These are phyloP conservation scores for Tachuris rubrigastra DNA, from an alignment of 2,113 vertebrate genomes.

Conservation along the genomic window DNA sequence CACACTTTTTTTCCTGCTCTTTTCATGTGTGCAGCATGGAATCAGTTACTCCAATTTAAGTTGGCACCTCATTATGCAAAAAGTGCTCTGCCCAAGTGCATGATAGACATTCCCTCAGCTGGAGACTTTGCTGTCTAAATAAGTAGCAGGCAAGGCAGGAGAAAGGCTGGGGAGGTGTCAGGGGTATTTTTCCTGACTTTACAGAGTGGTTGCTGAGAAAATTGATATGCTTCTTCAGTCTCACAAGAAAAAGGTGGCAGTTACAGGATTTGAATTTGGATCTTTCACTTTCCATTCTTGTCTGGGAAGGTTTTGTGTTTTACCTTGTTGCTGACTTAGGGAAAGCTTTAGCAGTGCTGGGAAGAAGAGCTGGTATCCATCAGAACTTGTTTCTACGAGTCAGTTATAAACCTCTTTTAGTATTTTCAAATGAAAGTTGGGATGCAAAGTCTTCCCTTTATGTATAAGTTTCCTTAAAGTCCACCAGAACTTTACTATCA, in stretches of 20 bases:
- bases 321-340: not conserved
- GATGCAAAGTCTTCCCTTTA: not conserved
- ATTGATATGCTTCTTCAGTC: not conserved
- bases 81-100: not conserved
- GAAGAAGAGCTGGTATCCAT: not conserved
- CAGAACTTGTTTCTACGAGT: not conserved
- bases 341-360: not conserved
- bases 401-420: not conserved
- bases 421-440: not conserved
- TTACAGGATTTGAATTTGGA: not conserved
- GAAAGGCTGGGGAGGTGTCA: not conserved
- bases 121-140: not conserved
- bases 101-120: not conserved
- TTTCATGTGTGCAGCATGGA: conserved; percentile 28
- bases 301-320: not conserved
- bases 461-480: not conserved
- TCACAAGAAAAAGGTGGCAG: not conserved
- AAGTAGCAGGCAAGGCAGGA: not conserved
- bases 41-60: not conserved
- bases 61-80: not conserved
- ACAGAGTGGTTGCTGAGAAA: not conserved
- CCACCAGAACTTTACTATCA: not conserved
- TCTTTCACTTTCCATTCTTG: not conserved
- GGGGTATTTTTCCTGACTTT: not conserved
- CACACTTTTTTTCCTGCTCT: not conserved